Conservation (phyloP, 2,888 invertebrate species). For the Caenorhabditis auriculariae region DNA sequence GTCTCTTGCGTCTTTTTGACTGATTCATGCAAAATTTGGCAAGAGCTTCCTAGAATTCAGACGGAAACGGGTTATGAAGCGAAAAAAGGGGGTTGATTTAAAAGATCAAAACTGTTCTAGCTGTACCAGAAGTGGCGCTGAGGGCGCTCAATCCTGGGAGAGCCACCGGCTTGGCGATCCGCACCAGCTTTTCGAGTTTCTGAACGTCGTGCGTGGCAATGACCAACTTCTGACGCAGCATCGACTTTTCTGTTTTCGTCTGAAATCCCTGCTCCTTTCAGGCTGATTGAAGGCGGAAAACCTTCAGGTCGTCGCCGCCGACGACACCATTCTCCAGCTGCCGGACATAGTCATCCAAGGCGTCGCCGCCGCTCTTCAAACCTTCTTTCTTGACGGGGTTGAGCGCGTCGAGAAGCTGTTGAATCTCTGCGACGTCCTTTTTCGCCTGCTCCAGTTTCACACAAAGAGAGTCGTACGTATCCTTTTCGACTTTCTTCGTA, state of each 20-base stretch:
- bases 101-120: background rate
- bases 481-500: conserved; percentile 22
- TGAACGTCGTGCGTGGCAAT: conserved; percentile 39
- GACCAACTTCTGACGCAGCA: conserved; percentile 42
- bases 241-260: conserved; percentile 48
- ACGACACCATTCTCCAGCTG: conserved; percentile 27
- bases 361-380: conserved; percentile 10
- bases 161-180: conserved; percentile 46
- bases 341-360: conserved; percentile 41
- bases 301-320: conserved; percentile 33
- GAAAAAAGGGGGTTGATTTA: background rate
- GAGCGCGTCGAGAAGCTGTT: conserved; percentile 32
- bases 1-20: no score
- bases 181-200: conserved; percentile 45
- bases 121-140: conserved; percentile 3
- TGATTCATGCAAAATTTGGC: no score
- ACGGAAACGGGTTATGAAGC: no score
- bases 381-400: conserved; percentile 5
- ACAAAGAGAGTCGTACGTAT: conserved; percentile 41
- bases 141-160: conserved; percentile 22
- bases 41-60: no score
- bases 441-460: conserved; percentile 31
- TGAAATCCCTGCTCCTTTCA: conserved; percentile 13
- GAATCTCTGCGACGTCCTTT: conserved; percentile 29
- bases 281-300: background rate